A percentile compares a stretch with the other conserved stretches of the same genome.
Conservation (phyloP, 2,113 vertebrate species). For the Thermophis baileyi region DNA sequence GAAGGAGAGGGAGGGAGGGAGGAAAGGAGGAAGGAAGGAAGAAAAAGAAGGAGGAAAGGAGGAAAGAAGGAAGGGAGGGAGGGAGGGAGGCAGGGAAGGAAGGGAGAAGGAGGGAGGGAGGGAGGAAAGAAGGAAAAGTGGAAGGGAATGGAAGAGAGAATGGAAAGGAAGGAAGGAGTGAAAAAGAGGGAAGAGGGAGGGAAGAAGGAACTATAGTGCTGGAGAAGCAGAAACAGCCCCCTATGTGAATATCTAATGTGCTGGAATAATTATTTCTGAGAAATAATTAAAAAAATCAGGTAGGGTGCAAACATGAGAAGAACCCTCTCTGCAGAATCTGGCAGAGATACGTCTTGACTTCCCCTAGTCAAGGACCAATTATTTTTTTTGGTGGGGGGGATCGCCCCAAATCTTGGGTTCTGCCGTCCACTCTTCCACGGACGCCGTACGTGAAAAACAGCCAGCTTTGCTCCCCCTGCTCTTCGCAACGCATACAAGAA, state of each 20-base stretch:
- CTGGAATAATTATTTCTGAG: neutral
- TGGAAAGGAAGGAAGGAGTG: neutral
- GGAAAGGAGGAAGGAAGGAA: no score
- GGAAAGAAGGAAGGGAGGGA: accelerated
- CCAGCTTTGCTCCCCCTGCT: neutral
- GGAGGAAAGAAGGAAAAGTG: no score
- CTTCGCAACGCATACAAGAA: accelerated
- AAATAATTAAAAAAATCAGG: neutral
- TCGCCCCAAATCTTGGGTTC: neutral
- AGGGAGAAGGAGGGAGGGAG: no score
- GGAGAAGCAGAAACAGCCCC: neutral
- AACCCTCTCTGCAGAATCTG: neutral
- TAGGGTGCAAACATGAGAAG: neutral
- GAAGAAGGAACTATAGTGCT: neutral
- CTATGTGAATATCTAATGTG: neutral
- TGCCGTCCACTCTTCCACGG: accelerated
- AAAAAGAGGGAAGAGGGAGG: no score
- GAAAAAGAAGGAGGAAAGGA: no score
- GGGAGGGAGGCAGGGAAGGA: accelerated
- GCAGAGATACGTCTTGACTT: neutral
- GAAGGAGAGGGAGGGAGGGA: accelerated
- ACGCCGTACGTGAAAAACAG: neutral
- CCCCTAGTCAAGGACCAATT: neutral
- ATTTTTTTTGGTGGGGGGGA: no score
- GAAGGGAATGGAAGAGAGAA: neutral